phyloP scores from a whole-genome alignment of 2,888 invertebrate genomes.

The Lithophane leautieri region DNA sequence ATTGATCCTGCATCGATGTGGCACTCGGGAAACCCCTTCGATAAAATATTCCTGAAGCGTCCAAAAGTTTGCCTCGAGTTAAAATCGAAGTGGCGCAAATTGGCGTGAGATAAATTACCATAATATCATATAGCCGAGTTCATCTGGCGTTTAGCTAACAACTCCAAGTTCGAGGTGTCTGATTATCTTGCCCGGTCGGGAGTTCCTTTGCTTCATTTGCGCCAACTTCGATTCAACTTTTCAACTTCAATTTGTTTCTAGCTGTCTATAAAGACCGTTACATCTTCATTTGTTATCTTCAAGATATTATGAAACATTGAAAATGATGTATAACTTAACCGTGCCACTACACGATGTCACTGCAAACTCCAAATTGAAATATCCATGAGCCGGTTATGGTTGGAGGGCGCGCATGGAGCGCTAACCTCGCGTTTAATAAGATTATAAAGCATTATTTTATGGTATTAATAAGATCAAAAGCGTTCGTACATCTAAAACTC shows the following conservation, averaged over 20 bases:
- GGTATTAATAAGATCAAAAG: slow-evolving; percentile 94
- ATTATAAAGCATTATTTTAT: slow-evolving; percentile 94
- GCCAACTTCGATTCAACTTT: slow-evolving; percentile 72
- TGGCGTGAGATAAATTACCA: slow-evolving; percentile 89
- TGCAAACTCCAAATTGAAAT: slow-evolving; percentile 83
- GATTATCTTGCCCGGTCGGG: slow-evolving; percentile 83
- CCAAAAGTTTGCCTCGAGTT: slow-evolving; percentile 83
- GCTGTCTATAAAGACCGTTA: slow-evolving; percentile 41
- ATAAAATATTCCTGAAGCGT: slow-evolving; percentile 77
- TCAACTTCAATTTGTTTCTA: slow-evolving; percentile 75
- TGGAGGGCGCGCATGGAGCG: slow-evolving; percentile 87
- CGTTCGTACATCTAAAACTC: slow-evolving; percentile 91
- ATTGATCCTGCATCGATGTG: slow-evolving; percentile 75
- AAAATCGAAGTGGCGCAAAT: slow-evolving; percentile 85
- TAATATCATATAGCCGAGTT: slow-evolving; percentile 87
- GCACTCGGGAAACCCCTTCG: slow-evolving; percentile 72
- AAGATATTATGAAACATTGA: slow-evolving; percentile 24
- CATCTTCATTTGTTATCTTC: slow-evolving; percentile 43
- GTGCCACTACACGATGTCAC: slow-evolving; percentile 72
- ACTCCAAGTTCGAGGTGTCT: slow-evolving; percentile 83
- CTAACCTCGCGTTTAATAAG: slow-evolving; percentile 94
- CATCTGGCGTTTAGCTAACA: slow-evolving; percentile 89
- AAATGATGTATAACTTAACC: slow-evolving; percentile 24
- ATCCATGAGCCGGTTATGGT: slow-evolving; percentile 78
- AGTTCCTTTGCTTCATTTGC: slow-evolving; percentile 87